Percentiles rank a stretch among this genome's conserved stretches.
These are phyloP conservation scores for Charaxes varanes DNA, from an alignment of 1,140 invertebrate species.

Conservation along the genomic window DNA sequence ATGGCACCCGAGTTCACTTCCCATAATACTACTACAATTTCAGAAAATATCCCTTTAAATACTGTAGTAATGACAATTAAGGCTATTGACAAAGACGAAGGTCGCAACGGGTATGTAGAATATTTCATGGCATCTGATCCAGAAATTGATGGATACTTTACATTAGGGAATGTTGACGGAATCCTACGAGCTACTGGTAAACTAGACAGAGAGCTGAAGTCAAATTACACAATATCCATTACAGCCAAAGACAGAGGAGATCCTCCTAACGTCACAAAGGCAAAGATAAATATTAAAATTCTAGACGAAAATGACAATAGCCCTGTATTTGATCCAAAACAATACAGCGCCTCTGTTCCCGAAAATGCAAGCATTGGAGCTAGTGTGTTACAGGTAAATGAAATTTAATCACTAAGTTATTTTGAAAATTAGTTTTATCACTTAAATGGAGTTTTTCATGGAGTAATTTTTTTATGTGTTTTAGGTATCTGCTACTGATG, in stretches of 20 bases:
- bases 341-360: constrained; percentile 90
- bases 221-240: constrained; percentile 87
- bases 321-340: constrained; percentile 90
- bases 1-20: constrained; percentile 93
- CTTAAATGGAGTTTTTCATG: not conserved
- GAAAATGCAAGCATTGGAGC: constrained; percentile 96
- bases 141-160: constrained; percentile 80
- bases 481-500: constrained; percentile 92
- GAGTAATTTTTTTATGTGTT: constrained; percentile 19
- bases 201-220: constrained; percentile 88
- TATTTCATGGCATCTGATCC: constrained; percentile 82
- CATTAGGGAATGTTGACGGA: constrained; percentile 91
- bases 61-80: constrained; percentile 93
- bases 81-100: constrained; percentile 94
- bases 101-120: constrained; percentile 93
- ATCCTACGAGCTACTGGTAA: constrained; percentile 85
- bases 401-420: too few relatives aligned
- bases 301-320: constrained; percentile 96
- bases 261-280: constrained; percentile 83
- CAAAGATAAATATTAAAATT: constrained; percentile 83
- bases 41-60: constrained; percentile 92
- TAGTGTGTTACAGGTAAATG: constrained; percentile 86
- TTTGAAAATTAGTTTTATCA: not conserved
- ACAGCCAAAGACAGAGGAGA: constrained; percentile 92
- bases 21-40: constrained; percentile 83